These are phyloP conservation scores for Caenorhabditis tropicalis DNA, from an alignment of 1,140 invertebrate species.

Conservation along the genomic window DNA sequence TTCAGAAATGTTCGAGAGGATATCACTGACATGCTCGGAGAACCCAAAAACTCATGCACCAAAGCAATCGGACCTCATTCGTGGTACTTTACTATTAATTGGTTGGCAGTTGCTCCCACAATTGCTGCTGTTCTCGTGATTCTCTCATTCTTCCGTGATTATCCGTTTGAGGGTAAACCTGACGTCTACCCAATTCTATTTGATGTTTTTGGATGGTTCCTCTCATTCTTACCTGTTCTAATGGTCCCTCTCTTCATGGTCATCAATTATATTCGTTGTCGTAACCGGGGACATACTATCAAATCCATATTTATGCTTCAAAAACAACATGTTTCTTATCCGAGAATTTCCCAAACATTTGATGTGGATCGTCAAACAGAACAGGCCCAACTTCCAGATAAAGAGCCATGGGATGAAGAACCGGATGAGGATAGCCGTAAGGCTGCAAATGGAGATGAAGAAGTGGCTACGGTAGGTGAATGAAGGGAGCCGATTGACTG, in stretches of 20 bases:
- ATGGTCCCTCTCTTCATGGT: background rate
- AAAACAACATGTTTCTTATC: constrained; percentile 7
- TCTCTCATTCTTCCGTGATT: background rate
- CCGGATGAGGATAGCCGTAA: background rate
- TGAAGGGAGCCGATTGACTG: background rate
- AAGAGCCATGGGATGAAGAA: constrained; percentile 29
- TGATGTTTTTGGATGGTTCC: constrained; percentile 20
- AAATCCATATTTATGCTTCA: constrained; percentile 5
- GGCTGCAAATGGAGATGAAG: background rate
- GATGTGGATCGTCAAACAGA: background rate
- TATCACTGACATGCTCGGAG: background rate
- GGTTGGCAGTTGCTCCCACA: background rate
- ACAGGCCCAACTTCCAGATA: background rate
- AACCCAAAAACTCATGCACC: background rate
- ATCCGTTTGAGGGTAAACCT: background rate
- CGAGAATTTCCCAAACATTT: background rate
- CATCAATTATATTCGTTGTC: background rate
- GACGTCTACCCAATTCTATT: background rate
- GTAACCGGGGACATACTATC: background rate
- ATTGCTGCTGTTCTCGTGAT: background rate
- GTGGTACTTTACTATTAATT: background rate
- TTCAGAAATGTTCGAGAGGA: constrained; percentile 13
- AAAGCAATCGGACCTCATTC: background rate
- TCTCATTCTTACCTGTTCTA: background rate
- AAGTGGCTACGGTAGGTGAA: background rate